Conservation (phyloP, 2,888 invertebrate genomes). For the Cinara cedri region DNA sequence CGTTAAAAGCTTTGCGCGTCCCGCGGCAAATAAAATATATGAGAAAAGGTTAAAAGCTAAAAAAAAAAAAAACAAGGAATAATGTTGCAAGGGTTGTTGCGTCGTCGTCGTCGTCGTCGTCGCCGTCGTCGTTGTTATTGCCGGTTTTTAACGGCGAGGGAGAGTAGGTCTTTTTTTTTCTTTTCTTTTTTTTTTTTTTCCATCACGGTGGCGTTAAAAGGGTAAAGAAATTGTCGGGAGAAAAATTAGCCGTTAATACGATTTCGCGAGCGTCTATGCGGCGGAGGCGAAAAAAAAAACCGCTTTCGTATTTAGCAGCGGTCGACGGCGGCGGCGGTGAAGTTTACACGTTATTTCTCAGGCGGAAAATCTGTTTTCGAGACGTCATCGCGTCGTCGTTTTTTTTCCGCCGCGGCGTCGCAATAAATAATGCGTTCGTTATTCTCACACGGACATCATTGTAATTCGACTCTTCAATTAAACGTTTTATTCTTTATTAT, state of each 20-base stretch:
- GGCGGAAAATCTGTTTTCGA: constrained; percentile 32
- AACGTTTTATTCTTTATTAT: no score
- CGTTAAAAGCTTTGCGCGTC: constrained; percentile 54
- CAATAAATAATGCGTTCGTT: no score
- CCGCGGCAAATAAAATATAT: no score
- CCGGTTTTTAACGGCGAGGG: no score
- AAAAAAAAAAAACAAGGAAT: constrained; percentile 13
- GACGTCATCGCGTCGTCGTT: not conserved
- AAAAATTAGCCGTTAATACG: constrained; percentile 49
- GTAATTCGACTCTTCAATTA: no score
- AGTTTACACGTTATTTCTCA: not conserved
- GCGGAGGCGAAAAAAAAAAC: not conserved
- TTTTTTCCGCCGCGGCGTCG: not conserved
- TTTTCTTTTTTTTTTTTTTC: constrained; percentile 5
- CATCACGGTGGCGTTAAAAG: constrained; percentile 37
- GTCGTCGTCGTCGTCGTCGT: no score
- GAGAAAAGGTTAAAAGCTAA: constrained; percentile 55
- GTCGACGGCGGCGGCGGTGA: not conserved
- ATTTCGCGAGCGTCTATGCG: not conserved
- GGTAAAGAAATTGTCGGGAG: constrained; percentile 26
- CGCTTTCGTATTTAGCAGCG: not conserved
- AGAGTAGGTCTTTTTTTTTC: constrained; percentile 11
- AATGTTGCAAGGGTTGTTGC: constrained; percentile 42
- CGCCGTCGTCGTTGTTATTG: constrained; percentile 31
- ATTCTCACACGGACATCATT: no score